Evolutionary conservation across 2,888 invertebrate species (phyloP).

Genomic region (Notodonta dromedarius): DNA sequence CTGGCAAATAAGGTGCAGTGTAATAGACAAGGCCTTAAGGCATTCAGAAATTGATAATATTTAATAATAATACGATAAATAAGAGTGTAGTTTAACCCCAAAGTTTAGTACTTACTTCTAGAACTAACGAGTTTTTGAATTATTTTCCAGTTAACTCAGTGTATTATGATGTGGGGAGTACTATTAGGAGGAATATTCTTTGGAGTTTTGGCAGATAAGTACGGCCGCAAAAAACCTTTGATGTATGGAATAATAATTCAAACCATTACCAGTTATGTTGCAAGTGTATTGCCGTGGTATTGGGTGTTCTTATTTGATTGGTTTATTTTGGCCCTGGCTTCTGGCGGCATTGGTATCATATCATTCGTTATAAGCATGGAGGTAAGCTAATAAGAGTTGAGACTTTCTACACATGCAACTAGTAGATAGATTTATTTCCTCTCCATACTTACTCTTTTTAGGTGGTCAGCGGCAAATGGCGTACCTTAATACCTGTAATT

Average conservation of each 20-base stretch:
- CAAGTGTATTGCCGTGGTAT: conserved; percentile 82
- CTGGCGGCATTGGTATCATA: conserved; percentile 86
- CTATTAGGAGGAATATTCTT: conserved; percentile 85
- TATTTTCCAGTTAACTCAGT: conserved; percentile 79
- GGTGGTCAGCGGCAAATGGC: conserved; percentile 85
- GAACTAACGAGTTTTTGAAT: too few species aligned
- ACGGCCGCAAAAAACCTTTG: conserved; percentile 85
- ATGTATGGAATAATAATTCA: conserved; percentile 83
- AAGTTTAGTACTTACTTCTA: too few species aligned
- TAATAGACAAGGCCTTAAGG: too few species aligned
- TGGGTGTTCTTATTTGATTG: conserved; percentile 80
- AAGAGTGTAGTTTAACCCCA: too few species aligned
- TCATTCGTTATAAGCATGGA: conserved; percentile 88
- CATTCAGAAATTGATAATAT: too few species aligned
- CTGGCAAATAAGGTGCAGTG: too few species aligned
- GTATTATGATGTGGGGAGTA: conserved; percentile 86
- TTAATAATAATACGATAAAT: too few species aligned
- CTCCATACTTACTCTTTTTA: conserved; percentile 35
- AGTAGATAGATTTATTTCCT: too few species aligned
- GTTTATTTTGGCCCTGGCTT: conserved; percentile 84
- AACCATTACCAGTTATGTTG: conserved; percentile 75
- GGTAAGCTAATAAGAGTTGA: conserved; percentile 48
- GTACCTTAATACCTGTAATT: conserved; percentile 85
- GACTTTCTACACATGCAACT: not conserved
- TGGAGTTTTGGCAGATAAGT: conserved; percentile 85